Conservation (phyloP, 1,140 invertebrate species). For the Drosophila micromelanica region DNA sequence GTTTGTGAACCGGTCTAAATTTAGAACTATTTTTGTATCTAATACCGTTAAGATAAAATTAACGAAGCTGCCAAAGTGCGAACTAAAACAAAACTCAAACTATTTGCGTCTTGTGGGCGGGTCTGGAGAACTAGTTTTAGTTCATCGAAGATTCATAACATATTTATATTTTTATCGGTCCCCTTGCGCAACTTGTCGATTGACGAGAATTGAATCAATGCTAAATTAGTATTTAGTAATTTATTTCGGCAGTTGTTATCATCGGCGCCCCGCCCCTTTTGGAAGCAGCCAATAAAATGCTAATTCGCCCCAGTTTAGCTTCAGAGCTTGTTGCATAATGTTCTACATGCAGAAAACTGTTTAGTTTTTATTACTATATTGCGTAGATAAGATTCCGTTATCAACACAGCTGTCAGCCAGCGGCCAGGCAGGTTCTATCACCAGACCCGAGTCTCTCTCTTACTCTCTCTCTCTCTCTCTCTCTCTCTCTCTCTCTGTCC, state of each 20-base stretch:
- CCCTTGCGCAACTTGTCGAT: slow-evolving; percentile 46
- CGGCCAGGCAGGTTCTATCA: slow-evolving; percentile 29
- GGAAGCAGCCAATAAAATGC: slow-evolving; percentile 16
- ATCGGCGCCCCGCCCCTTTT: slow-evolving; percentile 20
- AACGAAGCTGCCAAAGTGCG: slow-evolving; percentile 3
- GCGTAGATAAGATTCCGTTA: slow-evolving; percentile 44
- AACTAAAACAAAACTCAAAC: slow-evolving; percentile 4
- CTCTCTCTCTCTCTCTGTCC: too few species aligned
- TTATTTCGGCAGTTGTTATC: slow-evolving; percentile 18
- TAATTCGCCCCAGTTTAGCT: slow-evolving; percentile 11
- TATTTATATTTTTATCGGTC: slow-evolving; percentile 4
- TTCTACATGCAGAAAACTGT: slow-evolving; percentile 24
- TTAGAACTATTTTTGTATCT: slow-evolving; percentile 15
- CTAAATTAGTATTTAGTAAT: slow-evolving; percentile 36
- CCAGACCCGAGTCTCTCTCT: too few species aligned
- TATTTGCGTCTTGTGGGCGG: slow-evolving; percentile 12
- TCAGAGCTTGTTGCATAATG: slow-evolving; percentile 41
- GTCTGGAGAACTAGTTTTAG: slow-evolving; percentile 30
- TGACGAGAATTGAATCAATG: slow-evolving; percentile 51
- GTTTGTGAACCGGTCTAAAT: slow-evolving; percentile 31
- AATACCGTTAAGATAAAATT: neutral
- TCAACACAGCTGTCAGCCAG: slow-evolving; percentile 43
- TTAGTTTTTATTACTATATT: slow-evolving; percentile 19
- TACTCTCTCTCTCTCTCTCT: too few species aligned
- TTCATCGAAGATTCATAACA: slow-evolving; percentile 9